Evolutionary conservation across 2,113 vertebrate genomes (phyloP).

Genomic region (Vidua chalybeata): DNA sequence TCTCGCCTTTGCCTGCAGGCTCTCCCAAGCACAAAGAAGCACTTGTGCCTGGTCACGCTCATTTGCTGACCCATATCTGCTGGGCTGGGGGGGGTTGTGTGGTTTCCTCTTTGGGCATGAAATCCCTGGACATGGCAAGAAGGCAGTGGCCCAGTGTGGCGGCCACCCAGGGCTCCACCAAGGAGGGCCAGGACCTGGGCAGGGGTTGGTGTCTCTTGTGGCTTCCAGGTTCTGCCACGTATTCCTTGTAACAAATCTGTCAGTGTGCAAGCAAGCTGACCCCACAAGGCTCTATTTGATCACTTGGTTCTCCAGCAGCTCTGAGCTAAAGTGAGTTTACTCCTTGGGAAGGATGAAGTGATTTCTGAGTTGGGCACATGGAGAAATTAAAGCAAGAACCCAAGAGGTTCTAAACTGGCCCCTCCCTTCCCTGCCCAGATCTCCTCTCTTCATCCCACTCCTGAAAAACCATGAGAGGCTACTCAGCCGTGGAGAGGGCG

Average conservation of each 20-base stretch:
- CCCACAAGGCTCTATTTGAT: fast-evolving
- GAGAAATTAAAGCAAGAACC: background rate
- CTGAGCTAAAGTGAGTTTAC: background rate
- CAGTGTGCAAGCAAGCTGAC: background rate
- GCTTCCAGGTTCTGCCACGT: background rate
- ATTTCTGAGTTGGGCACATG: background rate
- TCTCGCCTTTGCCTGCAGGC: background rate
- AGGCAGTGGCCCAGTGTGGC: background rate
- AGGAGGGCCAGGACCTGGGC: constrained; percentile 1
- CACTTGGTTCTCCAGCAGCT: background rate
- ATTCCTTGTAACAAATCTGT: background rate
- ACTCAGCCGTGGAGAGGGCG: too few species aligned
- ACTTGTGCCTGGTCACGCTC: background rate
- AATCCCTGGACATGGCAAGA: constrained; percentile 71
- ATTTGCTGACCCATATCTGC: background rate
- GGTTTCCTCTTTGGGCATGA: background rate
- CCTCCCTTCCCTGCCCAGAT: background rate
- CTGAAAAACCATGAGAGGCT: background rate
- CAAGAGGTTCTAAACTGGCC: background rate
- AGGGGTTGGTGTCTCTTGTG: fast-evolving
- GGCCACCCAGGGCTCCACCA: background rate
- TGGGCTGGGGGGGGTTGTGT: fast-evolving
- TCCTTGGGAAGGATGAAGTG: background rate
- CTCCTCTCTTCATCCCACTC: background rate
- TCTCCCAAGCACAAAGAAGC: background rate